phyloP scores from a whole-genome alignment of 2,113 vertebrate genomes.

The Psilopogon haemacephalus region DNA sequence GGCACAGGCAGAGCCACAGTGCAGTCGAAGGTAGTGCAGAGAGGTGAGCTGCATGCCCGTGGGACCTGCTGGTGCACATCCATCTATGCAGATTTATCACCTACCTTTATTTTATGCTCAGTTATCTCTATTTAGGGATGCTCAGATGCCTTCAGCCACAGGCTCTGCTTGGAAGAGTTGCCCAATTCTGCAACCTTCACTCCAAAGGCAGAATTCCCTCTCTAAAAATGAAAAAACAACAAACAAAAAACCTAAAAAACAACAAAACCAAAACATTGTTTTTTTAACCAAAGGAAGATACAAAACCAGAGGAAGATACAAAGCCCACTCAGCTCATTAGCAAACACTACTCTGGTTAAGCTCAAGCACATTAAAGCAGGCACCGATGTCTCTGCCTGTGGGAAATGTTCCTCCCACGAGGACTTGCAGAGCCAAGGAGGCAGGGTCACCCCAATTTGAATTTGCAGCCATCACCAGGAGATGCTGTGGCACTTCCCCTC shows the following conservation, averaged over 20 bases:
- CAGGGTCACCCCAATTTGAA: not conserved
- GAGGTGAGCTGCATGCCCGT: not conserved
- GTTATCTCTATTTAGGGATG: not conserved
- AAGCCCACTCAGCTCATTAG: not conserved
- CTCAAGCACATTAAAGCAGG: not conserved
- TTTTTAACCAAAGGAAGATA: too few species aligned
- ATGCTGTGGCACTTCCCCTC: constrained; percentile 11
- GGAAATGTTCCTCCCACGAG: not conserved
- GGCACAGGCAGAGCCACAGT: not conserved
- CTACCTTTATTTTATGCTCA: too few species aligned
- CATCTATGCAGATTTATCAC: too few species aligned
- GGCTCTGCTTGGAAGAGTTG: not conserved
- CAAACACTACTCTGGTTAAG: not conserved
- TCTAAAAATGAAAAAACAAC: too few species aligned
- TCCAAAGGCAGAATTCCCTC: not conserved
- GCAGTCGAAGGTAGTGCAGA: not conserved
- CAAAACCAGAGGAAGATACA: not conserved
- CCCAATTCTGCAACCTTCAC: not conserved
- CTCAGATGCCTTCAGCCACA: accelerated
- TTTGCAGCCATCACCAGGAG: constrained; percentile 27
- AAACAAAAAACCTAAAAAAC: too few species aligned
- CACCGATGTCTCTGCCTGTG: not conserved
- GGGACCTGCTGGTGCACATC: not conserved
- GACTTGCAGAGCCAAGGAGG: not conserved
- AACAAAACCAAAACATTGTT: not conserved